These are phyloP conservation scores for Formica exsecta DNA, from an alignment of 1,140 invertebrate genomes.

Conservation along the genomic window DNA sequence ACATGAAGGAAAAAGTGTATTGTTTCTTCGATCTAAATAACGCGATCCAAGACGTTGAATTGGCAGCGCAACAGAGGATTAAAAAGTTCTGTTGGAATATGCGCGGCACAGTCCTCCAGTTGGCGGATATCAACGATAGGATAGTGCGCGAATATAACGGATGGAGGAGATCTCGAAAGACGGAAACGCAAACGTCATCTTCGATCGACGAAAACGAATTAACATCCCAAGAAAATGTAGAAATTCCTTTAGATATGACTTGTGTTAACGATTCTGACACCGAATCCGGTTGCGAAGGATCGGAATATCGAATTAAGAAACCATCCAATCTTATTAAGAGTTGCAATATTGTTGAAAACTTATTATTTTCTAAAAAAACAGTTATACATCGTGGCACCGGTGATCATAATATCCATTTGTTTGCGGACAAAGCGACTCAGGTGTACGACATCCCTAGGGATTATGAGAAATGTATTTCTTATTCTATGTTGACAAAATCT, in stretches of 20 bases:
- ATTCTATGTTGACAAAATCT: conserved; percentile 75
- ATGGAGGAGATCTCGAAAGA: conserved; percentile 66
- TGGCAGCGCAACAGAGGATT: neutral
- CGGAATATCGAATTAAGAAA: neutral
- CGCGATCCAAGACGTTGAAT: neutral
- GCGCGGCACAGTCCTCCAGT: conserved; percentile 69
- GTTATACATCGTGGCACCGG: conserved; percentile 71
- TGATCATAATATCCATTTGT: conserved; percentile 23
- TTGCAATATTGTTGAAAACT: conserved; percentile 67
- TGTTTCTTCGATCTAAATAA: conserved; percentile 14
- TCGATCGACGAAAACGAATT: neutral
- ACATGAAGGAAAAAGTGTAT: conserved; percentile 26
- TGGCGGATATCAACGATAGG: conserved; percentile 79
- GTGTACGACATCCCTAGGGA: conserved; percentile 76
- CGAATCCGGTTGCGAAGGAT: conserved; percentile 56
- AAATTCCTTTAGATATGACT: conserved; percentile 81
- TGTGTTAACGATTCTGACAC: conserved; percentile 79
- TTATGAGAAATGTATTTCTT: conserved; percentile 81
- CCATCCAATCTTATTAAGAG: conserved; percentile 54
- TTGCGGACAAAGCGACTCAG: conserved; percentile 75
- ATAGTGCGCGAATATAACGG: conserved; percentile 71
- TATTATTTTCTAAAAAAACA: conserved; percentile 72
- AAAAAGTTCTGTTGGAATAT: conserved; percentile 72
- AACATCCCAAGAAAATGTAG: neutral
- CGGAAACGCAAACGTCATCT: neutral